phyloP scores from a whole-genome alignment of 2,888 invertebrate genomes.

The Ashinkailepas kermadecensis region DNA sequence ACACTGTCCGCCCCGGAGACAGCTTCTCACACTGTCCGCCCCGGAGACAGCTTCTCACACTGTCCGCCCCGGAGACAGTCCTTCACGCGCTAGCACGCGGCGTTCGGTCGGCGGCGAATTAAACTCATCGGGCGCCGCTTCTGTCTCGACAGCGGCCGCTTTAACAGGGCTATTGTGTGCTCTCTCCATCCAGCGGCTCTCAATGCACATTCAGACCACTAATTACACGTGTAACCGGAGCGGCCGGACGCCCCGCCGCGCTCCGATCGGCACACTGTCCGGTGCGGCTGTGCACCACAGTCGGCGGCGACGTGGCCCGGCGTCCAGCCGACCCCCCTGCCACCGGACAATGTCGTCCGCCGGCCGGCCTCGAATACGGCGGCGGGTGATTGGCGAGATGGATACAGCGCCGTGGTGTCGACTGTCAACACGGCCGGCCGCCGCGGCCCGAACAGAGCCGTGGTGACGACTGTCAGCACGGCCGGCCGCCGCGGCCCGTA shows the following conservation, averaged over 20 bases:
- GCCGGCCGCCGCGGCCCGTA: not conserved
- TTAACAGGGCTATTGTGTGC: not conserved
- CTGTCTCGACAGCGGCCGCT: not conserved
- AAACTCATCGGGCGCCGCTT: not conserved
- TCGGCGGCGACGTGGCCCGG: not conserved
- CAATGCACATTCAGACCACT: not conserved
- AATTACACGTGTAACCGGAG: conserved; percentile 9
- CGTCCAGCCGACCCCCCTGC: not conserved
- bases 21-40: too few species aligned
- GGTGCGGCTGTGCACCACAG: not conserved
- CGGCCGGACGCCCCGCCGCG: not conserved
- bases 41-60: too few species aligned
- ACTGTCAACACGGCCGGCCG: not conserved
- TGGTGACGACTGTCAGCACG: not conserved
- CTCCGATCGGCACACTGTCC: not conserved
- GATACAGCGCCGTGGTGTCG: not conserved
- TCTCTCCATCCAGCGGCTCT: not conserved
- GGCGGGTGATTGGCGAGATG: not conserved
- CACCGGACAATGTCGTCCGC: not conserved
- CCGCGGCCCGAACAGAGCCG: not conserved
- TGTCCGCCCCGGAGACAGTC: too few species aligned
- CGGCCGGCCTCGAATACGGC: not conserved
- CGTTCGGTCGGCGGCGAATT: not conserved
- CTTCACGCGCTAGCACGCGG: too few species aligned
- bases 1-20: too few species aligned